Percentiles rank a stretch among this genome's conserved stretches.
These are phyloP conservation scores for Gerris buenoi DNA, from an alignment of 1,140 invertebrate species.

Conservation along the genomic window DNA sequence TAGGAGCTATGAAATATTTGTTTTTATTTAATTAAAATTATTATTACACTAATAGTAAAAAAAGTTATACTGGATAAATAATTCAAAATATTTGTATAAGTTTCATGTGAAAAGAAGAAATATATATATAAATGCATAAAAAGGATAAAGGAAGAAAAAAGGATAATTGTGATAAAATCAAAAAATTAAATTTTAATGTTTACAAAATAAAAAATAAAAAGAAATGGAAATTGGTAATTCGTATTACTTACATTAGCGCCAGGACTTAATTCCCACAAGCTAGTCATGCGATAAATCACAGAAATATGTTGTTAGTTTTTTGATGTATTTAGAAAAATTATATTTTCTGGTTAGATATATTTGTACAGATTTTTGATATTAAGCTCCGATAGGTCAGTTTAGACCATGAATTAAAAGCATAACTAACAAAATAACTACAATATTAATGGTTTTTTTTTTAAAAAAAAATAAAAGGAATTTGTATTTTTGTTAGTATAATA, in stretches of 20 bases:
- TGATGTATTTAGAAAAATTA: background rate
- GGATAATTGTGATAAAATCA: too few species aligned
- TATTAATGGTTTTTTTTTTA: background rate
- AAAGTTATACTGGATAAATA: too few species aligned
- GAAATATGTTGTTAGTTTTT: background rate
- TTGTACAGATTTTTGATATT: too few species aligned
- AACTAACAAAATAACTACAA: background rate
- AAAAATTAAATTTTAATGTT: too few species aligned
- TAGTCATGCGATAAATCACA: slow-evolving; percentile 3
- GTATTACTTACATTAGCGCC: slow-evolving; percentile 20
- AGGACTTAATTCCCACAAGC: slow-evolving; percentile 20
- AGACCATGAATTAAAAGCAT: background rate
- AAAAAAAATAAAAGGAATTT: too few species aligned
- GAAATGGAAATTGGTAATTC: too few species aligned
- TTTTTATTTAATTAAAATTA: too few species aligned
- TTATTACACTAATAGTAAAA: too few species aligned
- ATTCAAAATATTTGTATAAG: too few species aligned
- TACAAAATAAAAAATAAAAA: too few species aligned
- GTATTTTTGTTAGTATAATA: background rate
- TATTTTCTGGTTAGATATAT: slow-evolving; percentile 5
- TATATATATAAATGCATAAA: background rate
- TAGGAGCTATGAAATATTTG: too few species aligned
- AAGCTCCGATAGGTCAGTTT: too few species aligned
- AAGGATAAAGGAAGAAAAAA: background rate
- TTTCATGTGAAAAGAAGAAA: background rate